Base-by-base conservation (phyloP, 2,113 vertebrate genomes). In the Seriola dumerili region DNA sequence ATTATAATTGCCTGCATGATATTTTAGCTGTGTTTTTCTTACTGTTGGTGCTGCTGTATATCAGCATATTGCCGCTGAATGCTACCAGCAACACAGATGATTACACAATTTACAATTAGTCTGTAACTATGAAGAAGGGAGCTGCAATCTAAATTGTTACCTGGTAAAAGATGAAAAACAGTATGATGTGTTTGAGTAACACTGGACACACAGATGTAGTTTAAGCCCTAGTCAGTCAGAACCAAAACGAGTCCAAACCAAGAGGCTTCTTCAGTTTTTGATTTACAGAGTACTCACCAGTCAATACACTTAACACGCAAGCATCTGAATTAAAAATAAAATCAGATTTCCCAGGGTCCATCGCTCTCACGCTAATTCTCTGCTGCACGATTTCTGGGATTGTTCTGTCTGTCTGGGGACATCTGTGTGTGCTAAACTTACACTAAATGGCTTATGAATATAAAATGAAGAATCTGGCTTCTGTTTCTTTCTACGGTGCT, bases 341-440 rank as follows among this genome's bases (percentile, higher is more conserved):
- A 77, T 16, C 3, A 1, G 38, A 74, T 87, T 80, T 69, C 62
- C 52, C 17, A 8, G 0, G 46, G 23, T 80, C 42, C 67, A 38
- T 50, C 1, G 38, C 55, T 68, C 52, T 80, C 57, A 38, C 25
- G 69, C 57, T 73, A 69, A 85, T 61, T 8, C 55, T 75, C 21
- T 25, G 4, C 59, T 29, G 65, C 78, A 50, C 40, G 2, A 3
- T 21, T 65, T 62, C 59, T 38, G n/a, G 57, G n/a, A 29, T 64
- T 75, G 63, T 78, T 78, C 11, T 2, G 38, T 54, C 46, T n/a
- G 16, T 63, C 78, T 64, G 38, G 75, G 83, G 73, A 84, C 6
- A 5, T 66, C 65, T 65, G 36, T 11, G 21, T 34, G 32, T 13
- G 38, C 61, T 29, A 32, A 58, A 36, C 74, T 84, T 12, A 58